These are phyloP conservation scores for Arnoldichthys spilopterus DNA, from an alignment of 2,797 vertebrate genomes.

Conservation along the genomic window DNA sequence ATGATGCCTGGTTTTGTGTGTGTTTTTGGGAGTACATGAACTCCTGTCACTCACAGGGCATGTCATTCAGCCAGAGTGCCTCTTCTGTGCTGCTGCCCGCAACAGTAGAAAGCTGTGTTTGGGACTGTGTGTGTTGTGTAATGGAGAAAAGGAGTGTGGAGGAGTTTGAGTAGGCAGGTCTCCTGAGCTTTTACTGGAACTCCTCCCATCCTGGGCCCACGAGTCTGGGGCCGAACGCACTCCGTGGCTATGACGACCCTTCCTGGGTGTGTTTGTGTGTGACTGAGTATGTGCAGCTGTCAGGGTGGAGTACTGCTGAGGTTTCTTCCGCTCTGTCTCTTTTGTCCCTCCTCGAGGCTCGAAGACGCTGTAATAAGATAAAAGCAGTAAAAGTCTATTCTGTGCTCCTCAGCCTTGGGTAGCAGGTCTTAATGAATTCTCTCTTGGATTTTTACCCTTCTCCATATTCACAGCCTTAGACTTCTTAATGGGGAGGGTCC, in stretches of 20 bases:
- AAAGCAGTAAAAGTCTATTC: constrained; percentile 24
- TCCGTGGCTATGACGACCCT: constrained; percentile 44
- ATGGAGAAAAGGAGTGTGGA: background rate
- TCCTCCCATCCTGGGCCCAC: constrained; percentile 13
- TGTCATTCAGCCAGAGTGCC: background rate
- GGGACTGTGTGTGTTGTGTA: constrained; percentile 1
- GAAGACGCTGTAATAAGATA: constrained; percentile 30
- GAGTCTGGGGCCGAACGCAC: background rate
- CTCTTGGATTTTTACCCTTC: constrained; percentile 3
- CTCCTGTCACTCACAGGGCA: constrained; percentile 3
- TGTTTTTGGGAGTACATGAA: constrained; percentile 2
- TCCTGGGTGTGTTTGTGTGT: constrained; percentile 37
- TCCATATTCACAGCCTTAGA: constrained; percentile 30
- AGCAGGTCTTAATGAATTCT: constrained; percentile 38
- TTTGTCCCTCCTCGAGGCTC: constrained; percentile 47
- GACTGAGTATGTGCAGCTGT: constrained; percentile 67
- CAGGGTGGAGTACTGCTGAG: constrained; percentile 59
- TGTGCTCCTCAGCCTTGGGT: constrained; percentile 18
- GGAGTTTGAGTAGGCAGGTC: background rate
- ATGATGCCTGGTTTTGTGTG: background rate
- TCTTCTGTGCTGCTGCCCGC: background rate
- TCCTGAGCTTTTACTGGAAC: constrained; percentile 10
- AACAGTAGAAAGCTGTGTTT: background rate
- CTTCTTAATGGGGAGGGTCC: constrained; percentile 47
- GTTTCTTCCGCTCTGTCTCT: constrained; percentile 23